Percentiles rank a stretch among this genome's conserved stretches.
Conservation (phyloP, 1,140 invertebrate genomes). For the Tigriopus japonicus region DNA sequence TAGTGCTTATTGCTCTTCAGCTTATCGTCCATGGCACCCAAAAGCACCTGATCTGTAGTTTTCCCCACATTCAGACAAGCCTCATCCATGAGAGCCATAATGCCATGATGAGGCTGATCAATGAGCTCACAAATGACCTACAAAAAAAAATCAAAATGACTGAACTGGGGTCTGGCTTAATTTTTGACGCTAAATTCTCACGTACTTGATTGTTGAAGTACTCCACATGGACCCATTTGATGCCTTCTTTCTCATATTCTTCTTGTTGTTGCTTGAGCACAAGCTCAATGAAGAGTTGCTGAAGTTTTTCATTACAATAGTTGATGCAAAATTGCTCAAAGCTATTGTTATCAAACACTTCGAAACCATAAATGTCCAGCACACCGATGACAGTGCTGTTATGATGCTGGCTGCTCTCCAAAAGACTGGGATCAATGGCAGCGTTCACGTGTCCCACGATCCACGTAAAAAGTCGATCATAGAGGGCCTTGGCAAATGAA, state of each 20-base stretch:
- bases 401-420: conserved; percentile 30
- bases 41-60: conserved; percentile 65
- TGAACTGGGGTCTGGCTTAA: too few relatives aligned
- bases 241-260: conserved; percentile 78
- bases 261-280: conserved; percentile 91
- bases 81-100: conserved; percentile 83
- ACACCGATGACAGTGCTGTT: conserved; percentile 78
- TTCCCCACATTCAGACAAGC: conserved; percentile 84
- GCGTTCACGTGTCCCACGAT: conserved; percentile 73
- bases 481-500: conserved; percentile 81
- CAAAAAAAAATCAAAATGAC: too few relatives aligned
- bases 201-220: conserved; percentile 52
- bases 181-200: too few relatives aligned
- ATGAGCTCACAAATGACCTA: conserved; percentile 13
- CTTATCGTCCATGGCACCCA: conserved; percentile 84
- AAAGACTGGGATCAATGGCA: conserved; percentile 38
- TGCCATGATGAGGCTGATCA: conserved; percentile 68
- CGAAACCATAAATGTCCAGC: conserved; percentile 91
- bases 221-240: conserved; percentile 70
- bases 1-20: conserved; percentile 72
- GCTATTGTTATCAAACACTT: conserved; percentile 85
- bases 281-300: conserved; percentile 87
- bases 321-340: conserved; percentile 96
- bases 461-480: conserved; percentile 78
- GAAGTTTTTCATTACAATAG: conserved; percentile 91